Conservation (phyloP, 2,113 vertebrate species). For the Telmatochromis sp. region DNA sequence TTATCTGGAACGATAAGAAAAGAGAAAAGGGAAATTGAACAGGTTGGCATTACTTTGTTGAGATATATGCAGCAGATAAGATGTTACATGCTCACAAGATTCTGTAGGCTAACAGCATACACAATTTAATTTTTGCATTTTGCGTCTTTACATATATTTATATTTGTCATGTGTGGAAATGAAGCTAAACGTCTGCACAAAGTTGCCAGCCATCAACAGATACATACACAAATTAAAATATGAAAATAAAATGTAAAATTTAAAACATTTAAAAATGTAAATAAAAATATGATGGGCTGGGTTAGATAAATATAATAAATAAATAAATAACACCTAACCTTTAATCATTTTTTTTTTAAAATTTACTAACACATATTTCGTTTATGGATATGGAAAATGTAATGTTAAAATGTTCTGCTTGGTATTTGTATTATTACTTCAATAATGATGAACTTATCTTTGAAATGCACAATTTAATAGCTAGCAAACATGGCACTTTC, state of each 20-base stretch:
- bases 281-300: neutral
- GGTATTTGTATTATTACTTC: neutral
- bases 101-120: neutral
- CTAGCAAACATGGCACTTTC: neutral
- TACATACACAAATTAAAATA: neutral
- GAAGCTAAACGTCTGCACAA: neutral
- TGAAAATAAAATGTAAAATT: neutral
- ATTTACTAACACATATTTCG: neutral
- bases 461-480: neutral
- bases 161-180: neutral
- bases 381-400: neutral
- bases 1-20: neutral
- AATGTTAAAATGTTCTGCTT: neutral
- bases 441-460: neutral
- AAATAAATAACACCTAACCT: neutral
- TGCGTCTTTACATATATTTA: neutral
- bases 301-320: neutral
- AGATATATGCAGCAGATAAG: neutral
- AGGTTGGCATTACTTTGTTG: neutral
- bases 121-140: neutral
- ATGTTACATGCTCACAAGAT: neutral
- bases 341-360: fast-evolving
- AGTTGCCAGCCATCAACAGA: neutral
- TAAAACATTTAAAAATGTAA: neutral
- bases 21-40: neutral